Evolutionary conservation across 1,140 invertebrate genomes (phyloP), one percentile per base, ranked within the genome.

Genomic region (Drosophila sucinea): DNA sequence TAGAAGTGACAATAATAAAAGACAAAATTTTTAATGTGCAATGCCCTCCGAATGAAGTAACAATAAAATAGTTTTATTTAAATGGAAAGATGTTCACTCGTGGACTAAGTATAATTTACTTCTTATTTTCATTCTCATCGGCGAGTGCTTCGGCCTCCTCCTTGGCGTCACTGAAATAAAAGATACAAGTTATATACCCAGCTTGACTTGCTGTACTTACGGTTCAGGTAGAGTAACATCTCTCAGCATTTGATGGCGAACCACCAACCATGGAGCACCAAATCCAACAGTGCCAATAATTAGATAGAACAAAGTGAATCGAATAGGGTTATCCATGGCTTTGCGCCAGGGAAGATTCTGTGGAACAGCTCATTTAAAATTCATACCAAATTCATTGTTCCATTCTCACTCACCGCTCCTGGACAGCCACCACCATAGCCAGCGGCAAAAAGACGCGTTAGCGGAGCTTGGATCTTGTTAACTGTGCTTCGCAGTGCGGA

Each of bases 241-340:
- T 25, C 83, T 79, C 3, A 86, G 67, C 84, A 89, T 57, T 35
- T 78, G 77, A 58, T 89, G 84, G 8, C 84, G 73, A n/a, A 89
- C 1, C 7, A 89, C 80, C 29, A 89, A 17, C 5, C 41, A 75
- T 1, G 84, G 84, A 27, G 84, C 60, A 30, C 84, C 84, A 33
- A 89, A 89, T 23, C 84, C 84, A 8, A 89, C 0, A 1, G 35
- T 7, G 6, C 84, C 84, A 0, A 56, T 8, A 27, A 89, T 30
- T 0, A 66, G 3, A 33, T 56, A 89, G 0, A 57, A 84, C 1
- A 81, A 1, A 7, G 84, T 84, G 5, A 89, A 89, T 10, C 84
- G 84, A 17, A 81, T 33, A 0, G 80, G 84, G 7, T 7, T 78
- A 4, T 89, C 61, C 44, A 89, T 44, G 10, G 71, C 73, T 17